These are phyloP conservation scores for Pluvialis apricaria DNA, from an alignment of 2,113 vertebrate species.

Conservation along the genomic window DNA sequence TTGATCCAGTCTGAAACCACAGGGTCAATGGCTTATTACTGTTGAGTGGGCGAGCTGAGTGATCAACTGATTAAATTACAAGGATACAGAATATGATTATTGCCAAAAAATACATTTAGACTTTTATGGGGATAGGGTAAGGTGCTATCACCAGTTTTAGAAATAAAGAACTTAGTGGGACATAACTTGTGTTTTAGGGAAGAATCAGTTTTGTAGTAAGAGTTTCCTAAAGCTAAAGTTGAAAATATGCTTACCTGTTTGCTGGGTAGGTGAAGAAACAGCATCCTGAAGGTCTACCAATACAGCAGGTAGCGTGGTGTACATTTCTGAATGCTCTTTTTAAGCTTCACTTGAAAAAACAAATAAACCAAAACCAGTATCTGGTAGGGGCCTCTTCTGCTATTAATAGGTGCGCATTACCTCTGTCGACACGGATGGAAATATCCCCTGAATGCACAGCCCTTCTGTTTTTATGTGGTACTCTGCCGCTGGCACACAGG, in stretches of 20 bases:
- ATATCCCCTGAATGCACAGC: background rate
- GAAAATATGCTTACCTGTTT: background rate
- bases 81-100: slow-evolving; percentile 33
- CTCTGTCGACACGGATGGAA: background rate
- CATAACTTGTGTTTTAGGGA: background rate
- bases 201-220: background rate
- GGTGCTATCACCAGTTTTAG: background rate
- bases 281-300: background rate
- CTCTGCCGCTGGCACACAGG: background rate
- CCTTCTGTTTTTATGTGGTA: background rate
- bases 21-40: slow-evolving; percentile 70
- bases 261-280: background rate
- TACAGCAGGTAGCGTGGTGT: background rate
- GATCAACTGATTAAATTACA: slow-evolving; percentile 52
- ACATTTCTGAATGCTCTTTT: background rate
- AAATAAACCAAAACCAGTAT: background rate
- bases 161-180: background rate
- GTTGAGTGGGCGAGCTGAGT: background rate
- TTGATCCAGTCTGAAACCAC: slow-evolving; percentile 65
- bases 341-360: background rate
- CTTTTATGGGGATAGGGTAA: background rate
- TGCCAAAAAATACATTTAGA: background rate
- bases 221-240: background rate
- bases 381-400: background rate
- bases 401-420: background rate